phyloP scores from a whole-genome alignment of 2,888 invertebrate genomes.

The Chorisops tibialis region DNA sequence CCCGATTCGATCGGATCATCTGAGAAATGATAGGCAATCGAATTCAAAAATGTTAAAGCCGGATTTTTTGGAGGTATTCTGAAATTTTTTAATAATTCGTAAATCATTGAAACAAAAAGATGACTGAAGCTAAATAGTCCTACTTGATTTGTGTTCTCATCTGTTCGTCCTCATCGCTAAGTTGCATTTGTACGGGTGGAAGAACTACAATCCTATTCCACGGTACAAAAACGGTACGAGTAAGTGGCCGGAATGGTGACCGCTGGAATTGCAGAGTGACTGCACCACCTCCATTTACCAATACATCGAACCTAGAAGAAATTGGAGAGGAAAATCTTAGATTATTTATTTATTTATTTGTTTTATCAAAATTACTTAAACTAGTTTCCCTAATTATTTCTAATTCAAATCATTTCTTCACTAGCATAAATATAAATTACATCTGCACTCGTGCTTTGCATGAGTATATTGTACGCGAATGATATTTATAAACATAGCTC shows the following conservation, averaged over 20 bases:
- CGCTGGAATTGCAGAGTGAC: constrained; percentile 95
- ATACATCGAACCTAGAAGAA: constrained; percentile 86
- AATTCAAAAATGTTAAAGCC: constrained; percentile 51
- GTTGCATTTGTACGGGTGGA: constrained; percentile 82
- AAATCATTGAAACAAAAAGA: neutral
- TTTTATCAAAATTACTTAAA: no score
- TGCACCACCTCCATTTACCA: constrained; percentile 98
- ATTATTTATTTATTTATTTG: no score
- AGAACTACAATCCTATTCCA: constrained; percentile 96
- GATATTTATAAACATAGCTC: no score
- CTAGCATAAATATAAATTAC: no score
- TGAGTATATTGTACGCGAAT: no score
- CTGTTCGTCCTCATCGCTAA: constrained; percentile 67
- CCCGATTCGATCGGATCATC: constrained; percentile 54
- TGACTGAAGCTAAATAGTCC: constrained; percentile 33
- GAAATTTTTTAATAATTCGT: neutral
- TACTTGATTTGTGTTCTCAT: constrained; percentile 50
- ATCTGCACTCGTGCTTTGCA: no score
- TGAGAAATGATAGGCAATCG: constrained; percentile 50
- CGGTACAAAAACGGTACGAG: constrained; percentile 88
- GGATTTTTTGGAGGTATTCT: constrained; percentile 51
- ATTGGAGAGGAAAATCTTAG: neutral
- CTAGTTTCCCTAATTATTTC: no score
- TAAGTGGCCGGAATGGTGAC: constrained; percentile 85
- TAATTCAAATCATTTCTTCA: no score